These are phyloP conservation scores for Nymphicus hollandicus DNA, from an alignment of 2,113 vertebrate species.

Conservation along the genomic window DNA sequence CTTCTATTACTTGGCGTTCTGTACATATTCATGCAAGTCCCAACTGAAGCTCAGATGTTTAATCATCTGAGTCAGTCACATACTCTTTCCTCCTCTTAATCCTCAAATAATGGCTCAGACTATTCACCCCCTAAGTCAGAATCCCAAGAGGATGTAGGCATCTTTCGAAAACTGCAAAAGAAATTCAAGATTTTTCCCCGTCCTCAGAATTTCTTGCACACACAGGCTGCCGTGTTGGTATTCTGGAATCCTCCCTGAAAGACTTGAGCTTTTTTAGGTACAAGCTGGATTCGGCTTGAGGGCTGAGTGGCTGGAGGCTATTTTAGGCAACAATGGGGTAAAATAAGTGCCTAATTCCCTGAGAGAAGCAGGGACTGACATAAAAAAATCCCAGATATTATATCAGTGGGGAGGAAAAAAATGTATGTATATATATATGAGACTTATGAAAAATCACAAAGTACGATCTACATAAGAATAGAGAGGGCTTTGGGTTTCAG, in stretches of 20 bases:
- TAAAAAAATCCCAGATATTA: neutral
- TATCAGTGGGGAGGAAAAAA: neutral
- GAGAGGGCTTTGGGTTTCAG: neutral
- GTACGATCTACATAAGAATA: neutral
- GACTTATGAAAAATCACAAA: neutral
- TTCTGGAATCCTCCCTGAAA: neutral
- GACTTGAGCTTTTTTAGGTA: neutral
- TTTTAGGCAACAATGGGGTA: neutral
- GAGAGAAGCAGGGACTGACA: neutral
- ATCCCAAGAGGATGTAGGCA: neutral
- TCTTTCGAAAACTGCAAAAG: neutral
- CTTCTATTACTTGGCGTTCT: neutral
- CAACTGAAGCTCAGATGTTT: neutral
- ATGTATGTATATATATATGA: neutral
- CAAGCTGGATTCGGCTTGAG: neutral
- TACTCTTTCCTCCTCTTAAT: neutral
- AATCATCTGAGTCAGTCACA: neutral
- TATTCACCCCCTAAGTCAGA: neutral
- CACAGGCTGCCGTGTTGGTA: neutral
- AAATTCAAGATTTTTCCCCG: neutral
- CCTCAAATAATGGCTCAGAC: neutral
- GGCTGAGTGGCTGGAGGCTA: rapidly evolving
- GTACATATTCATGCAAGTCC: neutral
- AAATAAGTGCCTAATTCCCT: neutral
- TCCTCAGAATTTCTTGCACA: neutral